These are phyloP conservation scores for Campoletis raptor DNA, from an alignment of 2,888 invertebrate genomes.

Conservation along the genomic window DNA sequence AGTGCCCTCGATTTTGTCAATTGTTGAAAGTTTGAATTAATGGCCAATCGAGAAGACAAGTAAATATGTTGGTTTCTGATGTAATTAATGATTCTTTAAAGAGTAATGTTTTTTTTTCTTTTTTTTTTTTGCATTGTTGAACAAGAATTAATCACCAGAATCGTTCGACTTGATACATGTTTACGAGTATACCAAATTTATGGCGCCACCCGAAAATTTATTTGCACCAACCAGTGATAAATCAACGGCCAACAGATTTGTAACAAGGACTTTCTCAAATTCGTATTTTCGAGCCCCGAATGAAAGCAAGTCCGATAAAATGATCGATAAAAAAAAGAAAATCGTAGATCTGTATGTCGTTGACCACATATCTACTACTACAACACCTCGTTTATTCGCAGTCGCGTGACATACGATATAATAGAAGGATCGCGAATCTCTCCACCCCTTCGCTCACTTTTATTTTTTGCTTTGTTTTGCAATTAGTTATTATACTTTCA, in stretches of 20 bases:
- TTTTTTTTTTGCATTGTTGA: slow-evolving; percentile 6
- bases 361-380: not conserved
- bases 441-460: not conserved
- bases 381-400: slow-evolving; percentile 8
- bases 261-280: slow-evolving; percentile 4
- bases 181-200: not conserved
- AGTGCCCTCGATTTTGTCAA: not conserved
- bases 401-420: slow-evolving; percentile 66
- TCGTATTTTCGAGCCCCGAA: not conserved
- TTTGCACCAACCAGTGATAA: slow-evolving; percentile 12
- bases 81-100: not conserved
- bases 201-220: slow-evolving; percentile 16
- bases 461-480: slow-evolving; percentile 37
- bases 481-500: slow-evolving; percentile 49
- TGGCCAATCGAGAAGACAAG: not conserved
- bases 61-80: not conserved
- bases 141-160: not conserved
- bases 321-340: slow-evolving; percentile 22
- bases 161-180: slow-evolving; percentile 16
- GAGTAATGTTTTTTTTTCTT: not conserved
- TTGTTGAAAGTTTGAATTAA: not conserved
- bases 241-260: slow-evolving; percentile 23
- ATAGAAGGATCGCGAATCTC: slow-evolving; percentile 56
- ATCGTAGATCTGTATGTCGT: not conserved
- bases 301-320: not conserved